phyloP scores from a whole-genome alignment of 2,797 vertebrate genomes.

The Enteromius fasciolatus region DNA sequence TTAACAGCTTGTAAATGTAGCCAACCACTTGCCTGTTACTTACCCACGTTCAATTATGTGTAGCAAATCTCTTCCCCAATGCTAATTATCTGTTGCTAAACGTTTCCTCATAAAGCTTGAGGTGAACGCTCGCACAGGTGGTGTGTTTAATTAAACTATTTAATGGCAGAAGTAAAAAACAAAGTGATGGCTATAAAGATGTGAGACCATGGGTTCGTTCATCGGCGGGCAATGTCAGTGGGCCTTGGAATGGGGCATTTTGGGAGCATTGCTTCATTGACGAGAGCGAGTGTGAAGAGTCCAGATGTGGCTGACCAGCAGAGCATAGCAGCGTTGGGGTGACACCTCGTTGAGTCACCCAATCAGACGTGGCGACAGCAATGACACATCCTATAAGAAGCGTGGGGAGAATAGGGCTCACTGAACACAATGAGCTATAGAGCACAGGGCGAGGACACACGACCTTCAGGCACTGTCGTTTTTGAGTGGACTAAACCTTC shows the following conservation, averaged over 20 bases:
- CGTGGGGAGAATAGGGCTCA: conserved; percentile 15
- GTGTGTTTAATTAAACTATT: conserved; percentile 22
- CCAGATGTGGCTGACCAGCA: conserved; percentile 34
- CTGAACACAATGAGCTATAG: conserved; percentile 21
- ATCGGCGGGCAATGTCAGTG: not conserved
- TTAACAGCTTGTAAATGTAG: conserved; percentile 5
- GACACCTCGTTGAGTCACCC: conserved; percentile 38
- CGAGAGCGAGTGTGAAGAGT: not conserved
- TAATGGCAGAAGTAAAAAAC: conserved; percentile 30
- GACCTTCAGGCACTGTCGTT: conserved; percentile 2
- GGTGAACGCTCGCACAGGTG: conserved; percentile 34
- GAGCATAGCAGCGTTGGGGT: conserved; percentile 14
- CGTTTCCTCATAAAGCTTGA: conserved; percentile 41
- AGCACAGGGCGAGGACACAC: not conserved
- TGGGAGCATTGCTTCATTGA: conserved; percentile 9
- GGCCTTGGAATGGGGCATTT: not conserved
- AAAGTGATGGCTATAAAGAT: conserved; percentile 16
- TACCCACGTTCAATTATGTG: conserved; percentile 39
- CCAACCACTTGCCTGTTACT: not conserved
- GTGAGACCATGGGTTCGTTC: conserved; percentile 23
- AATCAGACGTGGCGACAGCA: conserved; percentile 21
- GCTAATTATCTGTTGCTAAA: conserved; percentile 62
- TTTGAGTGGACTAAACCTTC: not conserved
- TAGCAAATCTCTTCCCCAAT: not conserved
- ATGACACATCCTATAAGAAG: conserved; percentile 34